Evolutionary conservation across 1,140 invertebrate species (phyloP).

Genomic region (Ericerus pela): DNA sequence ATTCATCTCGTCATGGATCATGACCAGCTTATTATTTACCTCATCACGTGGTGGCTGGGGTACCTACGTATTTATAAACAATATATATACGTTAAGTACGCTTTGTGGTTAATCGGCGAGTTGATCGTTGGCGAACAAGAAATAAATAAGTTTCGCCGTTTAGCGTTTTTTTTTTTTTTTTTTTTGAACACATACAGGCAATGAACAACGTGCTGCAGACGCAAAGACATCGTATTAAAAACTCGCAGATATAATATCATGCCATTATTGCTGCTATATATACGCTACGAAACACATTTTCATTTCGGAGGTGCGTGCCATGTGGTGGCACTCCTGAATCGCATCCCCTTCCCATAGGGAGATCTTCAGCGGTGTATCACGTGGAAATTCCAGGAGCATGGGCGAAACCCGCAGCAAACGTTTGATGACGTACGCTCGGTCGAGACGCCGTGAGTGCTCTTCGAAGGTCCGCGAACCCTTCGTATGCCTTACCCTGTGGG

Average conservation of each 20-base stretch:
- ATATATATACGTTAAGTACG: too few species aligned
- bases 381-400: constrained; percentile 10
- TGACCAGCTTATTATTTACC: too few species aligned
- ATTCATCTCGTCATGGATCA: too few species aligned
- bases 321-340: constrained; percentile 11
- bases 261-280: background rate
- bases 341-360: constrained; percentile 6
- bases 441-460: background rate
- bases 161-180: too few species aligned
- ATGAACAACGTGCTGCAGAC: too few species aligned
- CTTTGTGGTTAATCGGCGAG: too few species aligned
- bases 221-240: too few species aligned
- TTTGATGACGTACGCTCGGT: background rate
- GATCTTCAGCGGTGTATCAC: constrained; percentile 10
- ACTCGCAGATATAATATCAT: background rate
- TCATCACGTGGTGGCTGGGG: too few species aligned
- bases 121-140: too few species aligned
- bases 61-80: too few species aligned
- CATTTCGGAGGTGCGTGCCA: background rate
- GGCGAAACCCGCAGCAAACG: background rate
- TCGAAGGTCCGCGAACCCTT: constrained; percentile 9
- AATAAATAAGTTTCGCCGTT: too few species aligned
- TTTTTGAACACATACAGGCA: too few species aligned
- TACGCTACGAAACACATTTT: background rate
- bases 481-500: constrained; percentile 6